phyloP scores from a whole-genome alignment of 2,113 vertebrate species.

The Gracilinanus agilis region DNA sequence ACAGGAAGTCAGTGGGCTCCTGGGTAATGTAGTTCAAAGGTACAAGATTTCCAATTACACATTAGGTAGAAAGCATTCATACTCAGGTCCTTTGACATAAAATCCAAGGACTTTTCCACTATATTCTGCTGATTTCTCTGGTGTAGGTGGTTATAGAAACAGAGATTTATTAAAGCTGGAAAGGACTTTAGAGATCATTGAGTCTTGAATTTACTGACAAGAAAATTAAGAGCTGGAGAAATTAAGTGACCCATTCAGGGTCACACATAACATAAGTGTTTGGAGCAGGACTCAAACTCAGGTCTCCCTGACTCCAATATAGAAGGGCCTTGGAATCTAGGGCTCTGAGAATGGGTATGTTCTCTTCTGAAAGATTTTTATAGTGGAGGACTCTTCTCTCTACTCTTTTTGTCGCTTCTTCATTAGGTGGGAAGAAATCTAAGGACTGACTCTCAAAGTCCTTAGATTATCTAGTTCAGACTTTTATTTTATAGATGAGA shows the following conservation, averaged over 20 bases:
- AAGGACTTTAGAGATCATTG: neutral
- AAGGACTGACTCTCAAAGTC: no score
- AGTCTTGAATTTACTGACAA: neutral
- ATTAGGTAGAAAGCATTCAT: no score
- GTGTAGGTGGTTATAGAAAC: neutral
- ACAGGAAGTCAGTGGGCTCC: no score
- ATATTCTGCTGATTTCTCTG: conserved; percentile 24
- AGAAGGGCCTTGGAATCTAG: neutral
- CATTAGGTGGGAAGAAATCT: neutral
- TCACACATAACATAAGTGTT: neutral
- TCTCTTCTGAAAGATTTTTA: neutral
- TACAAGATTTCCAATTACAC: no score
- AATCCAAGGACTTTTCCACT: neutral
- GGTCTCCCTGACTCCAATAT: neutral
- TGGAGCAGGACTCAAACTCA: neutral
- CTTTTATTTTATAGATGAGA: neutral
- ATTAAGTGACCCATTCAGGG: neutral
- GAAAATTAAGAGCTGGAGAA: neutral
- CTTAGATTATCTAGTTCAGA: neutral
- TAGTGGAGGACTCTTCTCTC: neutral
- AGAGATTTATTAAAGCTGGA: neutral
- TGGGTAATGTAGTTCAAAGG: no score
- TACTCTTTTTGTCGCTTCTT: neutral
- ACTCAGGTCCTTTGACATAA: neutral
- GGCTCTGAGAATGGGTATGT: neutral